Evolutionary conservation across 2,888 invertebrate genomes (phyloP), one percentile per base, ranked within the genome.

Genomic region (Hypercompe scribonia): DNA sequence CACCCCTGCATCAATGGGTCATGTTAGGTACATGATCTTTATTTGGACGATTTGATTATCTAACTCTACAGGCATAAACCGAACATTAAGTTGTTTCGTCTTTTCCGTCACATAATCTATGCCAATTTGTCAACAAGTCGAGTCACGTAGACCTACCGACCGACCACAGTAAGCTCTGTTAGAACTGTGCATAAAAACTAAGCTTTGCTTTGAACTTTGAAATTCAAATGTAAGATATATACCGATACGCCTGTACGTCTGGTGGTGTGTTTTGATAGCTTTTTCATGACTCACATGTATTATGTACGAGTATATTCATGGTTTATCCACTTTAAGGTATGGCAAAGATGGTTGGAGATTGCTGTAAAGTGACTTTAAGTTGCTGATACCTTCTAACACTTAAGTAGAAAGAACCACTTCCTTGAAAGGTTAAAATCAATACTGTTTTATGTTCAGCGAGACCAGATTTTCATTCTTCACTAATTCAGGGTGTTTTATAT

Each of bases 161-260:
- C 93, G 91, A 90, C 94, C 93, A 90, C 91, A 91, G 93, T 93
- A 94, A 94, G 95, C 95, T 93, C 91, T 91, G 93, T 94, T 94
- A 91, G 94, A 94, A 90, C 91, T 93, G 91, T 94, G 94, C 94
- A 94, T 94, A 94, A 94, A 95, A 95, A 94, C 94, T 91, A 90
- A 92, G 92, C 92, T 90, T 90, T 90, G 93, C 92, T 92, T 92
- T 91, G 90, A 91, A 93, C 91, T 94, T 94, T 93, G 92, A 94
- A 94, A 95, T 95, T 95, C 93, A 94, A 94, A 94, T 93, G 88
- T 84, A 84, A 88, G 87, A 89, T 76, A 77, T 92, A 91, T 89
- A 91, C 91, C 90, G 91, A 93, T 92, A 91, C 87, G 87, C 88
- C 90, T 88, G 90, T 91, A 90, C 86, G 89, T 91, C 90, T 88